Base-by-base conservation (phyloP, 2,113 vertebrate species). In the Speoplatyrhinus poulsoni region DNA sequence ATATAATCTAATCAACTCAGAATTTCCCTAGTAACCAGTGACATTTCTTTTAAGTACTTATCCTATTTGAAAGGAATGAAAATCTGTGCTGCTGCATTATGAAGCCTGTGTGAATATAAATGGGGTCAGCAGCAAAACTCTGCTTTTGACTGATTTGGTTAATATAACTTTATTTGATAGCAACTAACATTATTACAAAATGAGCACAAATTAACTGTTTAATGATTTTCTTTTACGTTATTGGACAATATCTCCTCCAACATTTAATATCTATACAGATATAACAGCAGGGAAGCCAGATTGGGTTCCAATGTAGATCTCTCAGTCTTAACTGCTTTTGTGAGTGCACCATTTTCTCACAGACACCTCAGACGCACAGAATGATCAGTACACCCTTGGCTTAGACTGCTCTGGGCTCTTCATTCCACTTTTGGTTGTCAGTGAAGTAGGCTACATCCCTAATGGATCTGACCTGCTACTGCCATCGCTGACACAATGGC, bases 401-500 rank as follows among this genome's bases (percentile, higher is more conserved):
- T 76, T 46, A 9, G 52, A 10, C 47, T 46, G 65, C 65, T 67
- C 15, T 50, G 52, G 58, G 52, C 75, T 82, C 60, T 54, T 15
- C 9, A 32, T 50, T 80, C 64, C 67, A 50, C 75, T 71, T 59
- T 19, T n/a, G 19, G 65, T 57, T 75, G 77, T 12, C 54, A 74
- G 15, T 66, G 56, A 16, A 62, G 75, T 64, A 6, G 54, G 19
- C 16, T 56, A 74, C 69, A 81, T 79, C 69, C 67, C 69, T 48
- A 67, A 81, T 75, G 55, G 78, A 69, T 76, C 76, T 84, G 79
- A 72, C 78, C 76, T 80, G 49, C 33, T 66, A 65, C 62, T 72
- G 62, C 49, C 67, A 46, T 82, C 83, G 68, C 68, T 65, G 46
- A 76, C 71, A 72, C 74, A 52, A 63, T 55, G 70, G 61, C 65